Conservation (phyloP, 2,797 vertebrate species). For the Cichlasoma orientale region DNA sequence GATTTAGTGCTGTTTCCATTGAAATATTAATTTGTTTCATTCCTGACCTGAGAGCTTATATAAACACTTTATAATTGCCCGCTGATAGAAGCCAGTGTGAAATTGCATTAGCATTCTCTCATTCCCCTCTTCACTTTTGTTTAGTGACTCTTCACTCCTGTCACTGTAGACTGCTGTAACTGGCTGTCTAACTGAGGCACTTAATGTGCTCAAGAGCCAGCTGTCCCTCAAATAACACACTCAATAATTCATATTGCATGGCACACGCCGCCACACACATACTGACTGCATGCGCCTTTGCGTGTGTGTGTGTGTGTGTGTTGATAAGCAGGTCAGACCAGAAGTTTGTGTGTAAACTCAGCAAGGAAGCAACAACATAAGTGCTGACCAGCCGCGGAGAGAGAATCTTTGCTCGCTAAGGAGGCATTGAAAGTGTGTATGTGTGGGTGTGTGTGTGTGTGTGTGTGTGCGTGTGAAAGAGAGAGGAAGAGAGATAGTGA, state of each 20-base stretch:
- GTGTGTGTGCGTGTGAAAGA: neutral
- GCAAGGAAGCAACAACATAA: conserved; percentile 30
- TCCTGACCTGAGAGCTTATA: conserved; percentile 29
- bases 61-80: conserved; percentile 31
- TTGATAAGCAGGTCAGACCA: conserved; percentile 27
- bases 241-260: conserved; percentile 76
- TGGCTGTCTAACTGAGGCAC: conserved; percentile 54
- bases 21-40: conserved; percentile 26
- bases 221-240: conserved; percentile 81
- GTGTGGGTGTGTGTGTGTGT: neutral
- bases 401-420: conserved; percentile 36
- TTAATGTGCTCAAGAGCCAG: conserved; percentile 72
- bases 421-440: conserved; percentile 32
- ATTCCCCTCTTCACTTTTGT: conserved; percentile 15
- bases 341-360: conserved; percentile 38
- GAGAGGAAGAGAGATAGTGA: neutral
- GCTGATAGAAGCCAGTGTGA: conserved; percentile 44
- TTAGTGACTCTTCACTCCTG: conserved; percentile 26
- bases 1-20: conserved; percentile 15
- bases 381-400: conserved; percentile 35
- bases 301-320: neutral
- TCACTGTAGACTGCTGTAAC: conserved; percentile 37
- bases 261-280: conserved; percentile 25
- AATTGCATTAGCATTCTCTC: conserved; percentile 52
- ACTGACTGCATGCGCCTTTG: neutral